Percentiles rank a stretch among this genome's conserved stretches.
Evolutionary conservation across 2,888 invertebrate species (phyloP).

Genomic region (Epistrophella euchroma): DNA sequence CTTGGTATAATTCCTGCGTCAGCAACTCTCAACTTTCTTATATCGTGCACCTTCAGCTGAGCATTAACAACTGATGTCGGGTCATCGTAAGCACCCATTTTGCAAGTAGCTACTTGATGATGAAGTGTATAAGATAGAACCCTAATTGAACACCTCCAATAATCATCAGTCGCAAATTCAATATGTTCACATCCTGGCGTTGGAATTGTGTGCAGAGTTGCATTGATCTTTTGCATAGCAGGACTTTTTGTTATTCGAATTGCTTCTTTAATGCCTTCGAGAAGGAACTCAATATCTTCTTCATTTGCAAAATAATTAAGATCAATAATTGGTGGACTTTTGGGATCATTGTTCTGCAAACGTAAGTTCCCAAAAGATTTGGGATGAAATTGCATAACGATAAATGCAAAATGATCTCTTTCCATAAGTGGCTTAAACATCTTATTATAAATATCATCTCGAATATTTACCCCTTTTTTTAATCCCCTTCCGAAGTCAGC

Average conservation of each 20-base stretch:
- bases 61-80: constrained; percentile 87
- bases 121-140: constrained; percentile 87
- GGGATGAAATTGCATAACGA: constrained; percentile 84
- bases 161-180: constrained; percentile 86
- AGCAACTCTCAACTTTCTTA: constrained; percentile 86
- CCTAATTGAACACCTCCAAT: constrained; percentile 89
- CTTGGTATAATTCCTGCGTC: constrained; percentile 89
- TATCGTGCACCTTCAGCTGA: constrained; percentile 86
- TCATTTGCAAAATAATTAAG: constrained; percentile 86
- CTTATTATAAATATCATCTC: constrained; percentile 85
- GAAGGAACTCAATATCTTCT: constrained; percentile 84
- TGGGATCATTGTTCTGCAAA: constrained; percentile 87
- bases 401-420: too few relatives aligned
- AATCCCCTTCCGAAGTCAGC: constrained; percentile 86
- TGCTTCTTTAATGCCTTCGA: constrained; percentile 87
- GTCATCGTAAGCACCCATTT: constrained; percentile 88
- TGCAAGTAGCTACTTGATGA: constrained; percentile 88
- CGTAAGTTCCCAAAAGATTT: constrained; percentile 89
- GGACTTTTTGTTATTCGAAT: constrained; percentile 86
- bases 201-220: constrained; percentile 85
- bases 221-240: constrained; percentile 86
- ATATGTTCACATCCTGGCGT: constrained; percentile 85
- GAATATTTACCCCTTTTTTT: constrained; percentile 85
- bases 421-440: constrained; percentile 86
- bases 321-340: constrained; percentile 86